These are phyloP conservation scores for Zoanthus gigantus DNA, from an alignment of 92 coral and sea anemone genomes.

Conservation along the genomic window DNA sequence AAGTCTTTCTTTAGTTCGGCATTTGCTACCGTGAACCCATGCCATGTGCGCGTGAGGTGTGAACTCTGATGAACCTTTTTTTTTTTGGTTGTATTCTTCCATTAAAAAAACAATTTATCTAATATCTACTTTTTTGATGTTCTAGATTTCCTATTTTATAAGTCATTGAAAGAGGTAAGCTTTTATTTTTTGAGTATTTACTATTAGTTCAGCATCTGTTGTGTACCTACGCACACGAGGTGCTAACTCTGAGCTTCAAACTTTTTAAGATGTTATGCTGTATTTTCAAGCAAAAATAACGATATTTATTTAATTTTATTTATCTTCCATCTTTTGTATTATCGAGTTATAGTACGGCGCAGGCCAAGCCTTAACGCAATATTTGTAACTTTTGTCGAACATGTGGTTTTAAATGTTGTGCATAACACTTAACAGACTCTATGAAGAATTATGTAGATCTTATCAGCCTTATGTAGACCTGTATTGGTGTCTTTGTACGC, in stretches of 20 bases:
- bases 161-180: conserved; percentile 11
- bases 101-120: conserved; percentile 24
- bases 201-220: conserved; percentile 20
- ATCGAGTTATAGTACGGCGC: too few species aligned
- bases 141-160: conserved; percentile 31
- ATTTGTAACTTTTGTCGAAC: conserved; percentile 49
- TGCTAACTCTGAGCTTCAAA: conserved; percentile 36
- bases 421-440: conserved; percentile 34
- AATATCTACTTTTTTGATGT: conserved; percentile 26
- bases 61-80: conserved; percentile 36
- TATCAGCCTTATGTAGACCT: too few species aligned
- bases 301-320: conserved; percentile 36
- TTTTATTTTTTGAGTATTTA: not conserved
- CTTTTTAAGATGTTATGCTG: conserved; percentile 38
- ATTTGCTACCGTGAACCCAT: conserved; percentile 29
- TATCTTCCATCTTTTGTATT: conserved; percentile 32
- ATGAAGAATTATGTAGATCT: too few species aligned
- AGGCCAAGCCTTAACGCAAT: conserved; percentile 18
- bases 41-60: conserved; percentile 41
- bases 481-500: too few species aligned
- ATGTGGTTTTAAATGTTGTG: conserved; percentile 36
- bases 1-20: conserved; percentile 43
- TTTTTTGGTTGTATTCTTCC: conserved; percentile 36
- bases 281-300: conserved; percentile 38
- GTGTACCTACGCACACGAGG: conserved; percentile 41